Evolutionary conservation across 2,113 vertebrate species (phyloP).

Genomic region (Hypocryptadius cinnamomeus): DNA sequence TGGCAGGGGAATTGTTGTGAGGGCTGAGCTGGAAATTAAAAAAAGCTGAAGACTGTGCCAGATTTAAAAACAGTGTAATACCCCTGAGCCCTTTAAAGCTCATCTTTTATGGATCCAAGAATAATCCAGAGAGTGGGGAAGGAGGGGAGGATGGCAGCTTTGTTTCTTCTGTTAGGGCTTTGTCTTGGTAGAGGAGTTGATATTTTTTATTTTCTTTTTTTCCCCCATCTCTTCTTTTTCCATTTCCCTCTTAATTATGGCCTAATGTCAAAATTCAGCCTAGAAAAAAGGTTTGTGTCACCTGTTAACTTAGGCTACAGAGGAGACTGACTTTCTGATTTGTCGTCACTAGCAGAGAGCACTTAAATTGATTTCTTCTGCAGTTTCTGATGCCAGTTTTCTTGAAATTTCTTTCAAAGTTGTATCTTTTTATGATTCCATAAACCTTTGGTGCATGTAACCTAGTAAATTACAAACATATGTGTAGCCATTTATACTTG

Average conservation of each 20-base stretch:
- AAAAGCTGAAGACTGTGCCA: not conserved
- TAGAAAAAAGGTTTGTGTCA: not conserved
- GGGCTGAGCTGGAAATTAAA: not conserved
- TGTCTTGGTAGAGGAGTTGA: not conserved
- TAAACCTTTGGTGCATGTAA: not conserved
- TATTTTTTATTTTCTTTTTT: not conserved
- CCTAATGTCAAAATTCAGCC: not conserved
- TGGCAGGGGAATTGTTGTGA: not conserved
- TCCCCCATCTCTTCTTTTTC: not conserved
- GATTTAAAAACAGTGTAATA: not conserved
- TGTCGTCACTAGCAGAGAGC: not conserved
- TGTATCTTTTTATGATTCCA: not conserved
- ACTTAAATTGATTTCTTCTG: not conserved
- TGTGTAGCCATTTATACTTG: slow-evolving; percentile 10
- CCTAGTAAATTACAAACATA: not conserved
- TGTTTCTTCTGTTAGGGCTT: not conserved
- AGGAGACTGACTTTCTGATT: not conserved
- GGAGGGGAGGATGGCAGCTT: not conserved
- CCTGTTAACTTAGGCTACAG: not conserved
- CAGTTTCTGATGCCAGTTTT: not conserved
- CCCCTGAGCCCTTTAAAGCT: not conserved
- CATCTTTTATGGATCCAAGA: not conserved
- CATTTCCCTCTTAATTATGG: not conserved
- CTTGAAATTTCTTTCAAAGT: not conserved
- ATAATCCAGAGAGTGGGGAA: not conserved